phyloP scores from a whole-genome alignment of 2,113 vertebrate species.

The Myiozetetes cayanensis region DNA sequence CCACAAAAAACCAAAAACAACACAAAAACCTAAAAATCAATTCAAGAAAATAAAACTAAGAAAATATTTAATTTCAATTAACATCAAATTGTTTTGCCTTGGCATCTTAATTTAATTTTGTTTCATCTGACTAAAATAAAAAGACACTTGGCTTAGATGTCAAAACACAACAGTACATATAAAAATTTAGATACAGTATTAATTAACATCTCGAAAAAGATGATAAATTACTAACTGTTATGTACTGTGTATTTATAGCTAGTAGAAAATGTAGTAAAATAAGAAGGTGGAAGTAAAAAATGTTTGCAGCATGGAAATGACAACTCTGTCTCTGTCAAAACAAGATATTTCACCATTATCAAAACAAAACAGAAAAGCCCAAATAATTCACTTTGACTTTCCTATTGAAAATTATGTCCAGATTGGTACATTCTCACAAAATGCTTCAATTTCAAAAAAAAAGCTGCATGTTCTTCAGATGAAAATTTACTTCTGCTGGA shows the following conservation, averaged over 20 bases:
- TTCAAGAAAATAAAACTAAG: background rate
- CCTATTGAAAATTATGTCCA: background rate
- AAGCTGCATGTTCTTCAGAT: background rate
- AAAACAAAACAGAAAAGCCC: slow-evolving; percentile 14
- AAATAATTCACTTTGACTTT: slow-evolving; percentile 8
- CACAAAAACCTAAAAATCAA: background rate
- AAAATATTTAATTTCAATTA: background rate
- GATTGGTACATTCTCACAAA: background rate
- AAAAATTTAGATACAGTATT: background rate
- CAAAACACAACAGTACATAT: background rate
- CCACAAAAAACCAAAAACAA: background rate
- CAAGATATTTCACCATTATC: background rate
- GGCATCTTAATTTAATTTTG: background rate
- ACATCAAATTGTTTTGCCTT: background rate
- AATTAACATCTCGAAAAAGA: background rate
- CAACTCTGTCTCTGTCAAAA: background rate
- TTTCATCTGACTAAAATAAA: slow-evolving; percentile 21
- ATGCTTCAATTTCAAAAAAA: background rate
- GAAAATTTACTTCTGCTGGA: background rate
- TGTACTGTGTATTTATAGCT: background rate
- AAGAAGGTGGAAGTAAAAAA: background rate
- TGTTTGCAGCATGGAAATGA: background rate
- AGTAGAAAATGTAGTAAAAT: background rate
- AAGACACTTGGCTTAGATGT: slow-evolving; percentile 1
- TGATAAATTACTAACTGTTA: background rate